A percentile compares a stretch with the other conserved stretches of the same genome.
Evolutionary conservation across 2,113 vertebrate genomes (phyloP).

Genomic region (Misgurnus mizolepis): DNA sequence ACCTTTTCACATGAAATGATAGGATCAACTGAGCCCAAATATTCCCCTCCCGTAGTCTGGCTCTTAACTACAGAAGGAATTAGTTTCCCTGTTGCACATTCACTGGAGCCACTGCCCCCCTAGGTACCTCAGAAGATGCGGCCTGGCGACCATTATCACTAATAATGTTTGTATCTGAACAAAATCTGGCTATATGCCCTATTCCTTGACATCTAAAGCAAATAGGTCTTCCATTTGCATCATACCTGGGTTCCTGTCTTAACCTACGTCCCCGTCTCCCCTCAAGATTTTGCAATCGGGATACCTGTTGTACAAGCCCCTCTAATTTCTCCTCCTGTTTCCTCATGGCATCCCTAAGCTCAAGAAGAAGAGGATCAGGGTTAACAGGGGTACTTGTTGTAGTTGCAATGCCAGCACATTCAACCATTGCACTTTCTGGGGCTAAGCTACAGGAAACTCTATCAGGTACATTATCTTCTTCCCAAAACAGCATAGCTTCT

Average conservation of each 20-base stretch:
- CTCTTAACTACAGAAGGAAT: neutral
- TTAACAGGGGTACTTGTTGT: neutral
- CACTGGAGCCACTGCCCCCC: too few species aligned
- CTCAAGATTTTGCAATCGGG: neutral
- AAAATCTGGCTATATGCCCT: constrained; percentile 8
- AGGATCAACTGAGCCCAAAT: neutral
- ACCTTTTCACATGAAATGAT: neutral
- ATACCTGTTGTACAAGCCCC: neutral
- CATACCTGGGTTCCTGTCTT: constrained; percentile 17
- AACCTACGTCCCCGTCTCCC: neutral
- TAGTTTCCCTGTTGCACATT: neutral
- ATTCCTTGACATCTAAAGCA: constrained; percentile 11
- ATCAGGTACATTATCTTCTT: neutral
- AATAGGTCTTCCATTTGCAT: constrained; percentile 3
- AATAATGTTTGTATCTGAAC: neutral
- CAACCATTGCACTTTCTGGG: neutral
- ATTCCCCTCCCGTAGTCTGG: neutral
- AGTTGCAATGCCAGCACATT: neutral
- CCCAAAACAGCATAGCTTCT: neutral
- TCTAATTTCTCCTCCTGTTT: constrained; percentile 5
- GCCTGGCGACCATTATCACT: neutral
- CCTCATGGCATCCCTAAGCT: neutral
- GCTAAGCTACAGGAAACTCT: neutral
- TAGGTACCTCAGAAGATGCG: too few species aligned
- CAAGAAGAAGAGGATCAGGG: neutral